phyloP scores from a whole-genome alignment of 2,888 invertebrate species.

The Lasioglossum leucozonium region DNA sequence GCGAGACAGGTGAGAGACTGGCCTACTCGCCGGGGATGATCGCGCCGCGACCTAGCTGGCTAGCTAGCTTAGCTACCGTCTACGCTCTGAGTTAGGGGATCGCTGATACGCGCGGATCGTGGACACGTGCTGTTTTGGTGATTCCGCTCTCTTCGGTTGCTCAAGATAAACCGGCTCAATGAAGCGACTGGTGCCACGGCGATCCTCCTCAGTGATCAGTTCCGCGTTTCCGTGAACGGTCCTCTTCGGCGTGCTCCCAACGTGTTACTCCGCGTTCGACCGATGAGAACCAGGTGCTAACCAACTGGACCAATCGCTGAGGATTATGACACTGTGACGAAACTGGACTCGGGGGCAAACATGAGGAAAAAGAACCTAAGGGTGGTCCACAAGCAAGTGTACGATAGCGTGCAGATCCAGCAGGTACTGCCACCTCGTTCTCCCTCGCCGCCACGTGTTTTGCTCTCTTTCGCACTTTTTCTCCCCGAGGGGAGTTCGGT shows the following conservation, averaged over 20 bases:
- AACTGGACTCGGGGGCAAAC: constrained; percentile 17
- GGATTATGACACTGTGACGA: background rate
- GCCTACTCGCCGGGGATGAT: background rate
- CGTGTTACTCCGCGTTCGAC: background rate
- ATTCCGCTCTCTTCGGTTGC: background rate
- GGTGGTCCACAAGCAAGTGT: constrained; percentile 81
- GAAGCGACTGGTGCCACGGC: background rate
- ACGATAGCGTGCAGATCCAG: constrained; percentile 72
- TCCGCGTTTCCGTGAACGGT: background rate
- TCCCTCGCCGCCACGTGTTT: background rate
- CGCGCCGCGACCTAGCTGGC: background rate
- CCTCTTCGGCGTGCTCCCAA: background rate
- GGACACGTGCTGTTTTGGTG: constrained; percentile 39
- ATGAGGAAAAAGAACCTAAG: constrained; percentile 83
- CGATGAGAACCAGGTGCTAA: background rate
- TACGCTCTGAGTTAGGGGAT: background rate
- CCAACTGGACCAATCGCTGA: background rate
- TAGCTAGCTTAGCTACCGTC: background rate
- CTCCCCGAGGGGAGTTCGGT: background rate
- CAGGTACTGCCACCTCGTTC: constrained; percentile 72
- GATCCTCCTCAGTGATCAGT: constrained; percentile 7
- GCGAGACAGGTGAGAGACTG: constrained; percentile 32
- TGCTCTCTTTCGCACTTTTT: background rate
- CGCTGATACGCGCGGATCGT: background rate
- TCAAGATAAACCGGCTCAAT: background rate